Base-by-base conservation (phyloP, 1,140 invertebrate genomes). In the Nasonia longicornis region DNA sequence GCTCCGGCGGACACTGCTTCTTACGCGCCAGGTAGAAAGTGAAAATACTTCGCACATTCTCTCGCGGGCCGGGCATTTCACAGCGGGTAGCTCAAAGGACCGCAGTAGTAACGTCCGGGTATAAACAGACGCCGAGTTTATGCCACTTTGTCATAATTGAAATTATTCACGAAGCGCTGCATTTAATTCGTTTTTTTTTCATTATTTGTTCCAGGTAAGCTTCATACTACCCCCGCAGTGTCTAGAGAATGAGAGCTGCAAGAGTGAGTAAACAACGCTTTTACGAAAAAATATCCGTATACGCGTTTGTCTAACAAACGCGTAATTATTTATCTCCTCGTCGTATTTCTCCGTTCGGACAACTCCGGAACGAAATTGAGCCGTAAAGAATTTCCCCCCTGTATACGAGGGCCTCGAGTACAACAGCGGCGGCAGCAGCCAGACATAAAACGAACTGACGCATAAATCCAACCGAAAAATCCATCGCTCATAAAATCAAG, bases 121-220 rank as follows among this genome's bases (percentile, higher is more conserved):
- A 58, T n/a, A n/a, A 7, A 0, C 52, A 48, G 11, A 14, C 52
- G 52, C 2, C 4, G 52, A n/a, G 16, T 20, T 58, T 58, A 58
- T 58, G 16, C 6, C 1, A 58, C 20, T 58, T 58, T 20, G 16
- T n/a, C 52, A n/a, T 58, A 58, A 58, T 58, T 58, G 3, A n/a
- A 48, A 48, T 48, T 48, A 48, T 16, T 48, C 10, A 58, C 16
- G 16, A 20, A 58, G 16, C 7, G 38, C 26, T 14, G n/a, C 16
- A 29, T 48, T n/a, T 45, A 45, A 52, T 72, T n/a, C 38, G 16
- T 72, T 7, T 38, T 26, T 73, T 12, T 52, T 45, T 73, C 2
- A 6, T 48, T 52, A 3, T 52, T 35, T 58, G 42, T 75, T 75
- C 6, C 73, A 75, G 73, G 73, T 75, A 75, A 75, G 73, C n/a